Percentiles rank a stretch among this genome's conserved stretches.
Conservation (phyloP, 1,140 invertebrate genomes). For the Macrosteles quadrilineatus region DNA sequence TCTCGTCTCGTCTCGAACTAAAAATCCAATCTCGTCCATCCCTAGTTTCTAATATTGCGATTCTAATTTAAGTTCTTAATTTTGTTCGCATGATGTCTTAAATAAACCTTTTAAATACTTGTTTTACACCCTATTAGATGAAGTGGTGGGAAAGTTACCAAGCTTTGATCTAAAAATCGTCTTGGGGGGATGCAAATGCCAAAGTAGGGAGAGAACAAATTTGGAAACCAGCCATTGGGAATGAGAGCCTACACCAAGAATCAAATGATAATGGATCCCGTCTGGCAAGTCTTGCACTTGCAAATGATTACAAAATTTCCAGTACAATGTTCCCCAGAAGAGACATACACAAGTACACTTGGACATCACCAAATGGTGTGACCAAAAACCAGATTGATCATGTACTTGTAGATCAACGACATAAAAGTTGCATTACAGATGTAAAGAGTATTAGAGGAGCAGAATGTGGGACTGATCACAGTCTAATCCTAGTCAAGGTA, state of each 20-base stretch:
- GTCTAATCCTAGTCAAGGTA: slow-evolving; percentile 33
- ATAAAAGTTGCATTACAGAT: slow-evolving; percentile 21
- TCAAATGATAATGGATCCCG: slow-evolving; percentile 38
- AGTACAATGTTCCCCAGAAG: slow-evolving; percentile 37
- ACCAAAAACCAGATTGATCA: slow-evolving; percentile 38
- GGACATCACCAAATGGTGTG: slow-evolving; percentile 35
- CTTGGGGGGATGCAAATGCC: slow-evolving; percentile 34
- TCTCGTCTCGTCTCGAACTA: too few species aligned
- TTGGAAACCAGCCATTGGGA: slow-evolving; percentile 39
- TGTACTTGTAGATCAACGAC: slow-evolving; percentile 33
- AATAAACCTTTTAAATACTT: too few species aligned
- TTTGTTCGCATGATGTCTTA: too few species aligned
- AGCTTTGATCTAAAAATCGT: slow-evolving; percentile 35
- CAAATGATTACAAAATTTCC: slow-evolving; percentile 36
- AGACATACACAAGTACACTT: slow-evolving; percentile 39
- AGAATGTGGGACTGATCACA: slow-evolving; percentile 35
- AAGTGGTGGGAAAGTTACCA: slow-evolving; percentile 28
- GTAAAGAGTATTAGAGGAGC: slow-evolving; percentile 34
- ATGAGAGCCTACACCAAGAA: slow-evolving; percentile 45
- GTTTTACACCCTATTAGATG: slow-evolving; percentile 36
- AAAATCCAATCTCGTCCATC: too few species aligned
- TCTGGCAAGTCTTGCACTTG: slow-evolving; percentile 36
- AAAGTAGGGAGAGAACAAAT: slow-evolving; percentile 35
- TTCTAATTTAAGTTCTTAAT: too few species aligned
- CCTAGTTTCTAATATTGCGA: too few species aligned